These are phyloP conservation scores for Eupithecia abbreviata DNA, from an alignment of 2,888 invertebrate species.

Conservation along the genomic window DNA sequence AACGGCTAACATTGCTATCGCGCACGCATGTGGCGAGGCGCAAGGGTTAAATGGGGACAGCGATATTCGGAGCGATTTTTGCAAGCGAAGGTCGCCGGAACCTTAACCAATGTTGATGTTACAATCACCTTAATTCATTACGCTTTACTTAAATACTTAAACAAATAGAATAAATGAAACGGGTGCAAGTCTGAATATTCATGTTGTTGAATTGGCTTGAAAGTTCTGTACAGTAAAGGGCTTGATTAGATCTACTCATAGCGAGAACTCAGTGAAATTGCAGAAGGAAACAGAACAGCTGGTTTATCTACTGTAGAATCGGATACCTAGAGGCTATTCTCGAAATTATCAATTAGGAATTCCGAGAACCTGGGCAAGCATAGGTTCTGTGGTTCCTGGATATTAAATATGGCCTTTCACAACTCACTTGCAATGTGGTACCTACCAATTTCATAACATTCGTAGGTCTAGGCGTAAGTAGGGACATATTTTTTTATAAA, in stretches of 20 bases:
- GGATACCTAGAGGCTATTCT: not conserved
- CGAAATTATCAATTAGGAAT: not conserved
- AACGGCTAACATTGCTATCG: no score
- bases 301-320: not conserved
- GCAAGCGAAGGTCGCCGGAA: no score
- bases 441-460: not conserved
- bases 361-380: not conserved
- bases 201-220: slow-evolving; percentile 48
- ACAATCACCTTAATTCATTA: slow-evolving; percentile 22
- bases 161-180: slow-evolving; percentile 49
- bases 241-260: slow-evolving; percentile 49
- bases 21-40: no score
- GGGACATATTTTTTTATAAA: no score
- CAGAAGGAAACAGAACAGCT: slow-evolving; percentile 28
- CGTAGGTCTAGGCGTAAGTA: no score
- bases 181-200: slow-evolving; percentile 59
- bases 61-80: no score
- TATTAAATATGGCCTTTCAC: not conserved
- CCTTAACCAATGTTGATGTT: not conserved
- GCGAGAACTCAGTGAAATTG: slow-evolving; percentile 70
- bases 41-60: no score
- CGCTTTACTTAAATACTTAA: slow-evolving; percentile 39
- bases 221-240: slow-evolving; percentile 60
- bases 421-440: not conserved
- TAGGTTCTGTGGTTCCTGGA: not conserved